A percentile compares a stretch with the other conserved stretches of the same genome.
phyloP scores from a whole-genome alignment of 1,140 invertebrate species.

The Lordiphosa collinella region DNA sequence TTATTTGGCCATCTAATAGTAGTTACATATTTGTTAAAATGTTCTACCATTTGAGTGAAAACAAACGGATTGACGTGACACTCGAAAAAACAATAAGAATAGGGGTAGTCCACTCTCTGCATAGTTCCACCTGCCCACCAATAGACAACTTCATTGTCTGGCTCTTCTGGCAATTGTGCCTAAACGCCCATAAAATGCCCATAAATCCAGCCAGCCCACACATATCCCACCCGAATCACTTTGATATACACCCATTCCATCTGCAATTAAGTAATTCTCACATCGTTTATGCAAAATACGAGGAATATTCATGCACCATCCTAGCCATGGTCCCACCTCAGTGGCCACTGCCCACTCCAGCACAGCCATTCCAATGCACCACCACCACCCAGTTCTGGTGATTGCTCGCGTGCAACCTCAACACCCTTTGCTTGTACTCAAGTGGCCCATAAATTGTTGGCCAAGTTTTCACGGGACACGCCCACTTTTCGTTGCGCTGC shows the following conservation, averaged over 20 bases:
- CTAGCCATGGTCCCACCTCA: slow-evolving; percentile 8
- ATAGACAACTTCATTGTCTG: slow-evolving; percentile 72
- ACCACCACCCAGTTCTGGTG: slow-evolving; percentile 35
- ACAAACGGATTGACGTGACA: slow-evolving; percentile 24
- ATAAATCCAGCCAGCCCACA: slow-evolving; percentile 26
- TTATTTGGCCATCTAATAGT: slow-evolving; percentile 6
- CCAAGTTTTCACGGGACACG: slow-evolving; percentile 62
- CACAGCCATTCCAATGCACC: slow-evolving; percentile 1
- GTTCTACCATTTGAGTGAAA: slow-evolving; percentile 23
- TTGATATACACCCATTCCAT: slow-evolving; percentile 23
- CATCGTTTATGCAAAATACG: slow-evolving; percentile 77
- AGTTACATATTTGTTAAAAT: slow-evolving; percentile 28
- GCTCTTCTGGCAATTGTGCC: slow-evolving; percentile 13
- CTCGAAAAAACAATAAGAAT: neutral
- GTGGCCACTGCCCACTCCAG: slow-evolving; percentile 3
- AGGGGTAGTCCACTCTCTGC: slow-evolving; percentile 11
- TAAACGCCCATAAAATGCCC: slow-evolving; percentile 61
- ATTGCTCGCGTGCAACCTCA: slow-evolving; percentile 74
- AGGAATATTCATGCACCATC: slow-evolving; percentile 30
- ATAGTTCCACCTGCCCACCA: slow-evolving; percentile 14
- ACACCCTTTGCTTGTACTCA: slow-evolving; percentile 77
- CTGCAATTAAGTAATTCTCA: slow-evolving; percentile 77
- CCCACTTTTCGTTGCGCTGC: slow-evolving; percentile 72
- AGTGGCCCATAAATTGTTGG: slow-evolving; percentile 77
- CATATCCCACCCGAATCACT: slow-evolving; percentile 22